Evolutionary conservation across 2,113 vertebrate species (phyloP).

Genomic region (Clarias macrocephalus): DNA sequence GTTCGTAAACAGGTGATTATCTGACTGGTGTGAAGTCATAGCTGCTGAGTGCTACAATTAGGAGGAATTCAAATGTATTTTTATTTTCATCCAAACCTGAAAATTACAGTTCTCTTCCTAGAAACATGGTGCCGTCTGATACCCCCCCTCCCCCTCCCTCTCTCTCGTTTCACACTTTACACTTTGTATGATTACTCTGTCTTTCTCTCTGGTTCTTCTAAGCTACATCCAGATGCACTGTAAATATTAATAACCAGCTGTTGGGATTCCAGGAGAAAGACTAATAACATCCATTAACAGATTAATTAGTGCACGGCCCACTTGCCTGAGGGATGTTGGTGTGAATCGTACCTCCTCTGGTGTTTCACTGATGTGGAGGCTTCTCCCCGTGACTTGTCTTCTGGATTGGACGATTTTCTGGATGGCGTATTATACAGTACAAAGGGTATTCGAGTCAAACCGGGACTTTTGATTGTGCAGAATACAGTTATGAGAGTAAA

Average conservation of each 20-base stretch:
- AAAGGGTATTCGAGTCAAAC: no score
- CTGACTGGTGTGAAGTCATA: background rate
- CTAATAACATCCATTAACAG: constrained; percentile 46
- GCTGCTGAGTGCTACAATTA: background rate
- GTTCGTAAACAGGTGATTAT: background rate
- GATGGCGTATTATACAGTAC: background rate
- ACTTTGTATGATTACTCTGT: background rate
- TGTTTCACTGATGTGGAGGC: constrained; percentile 17
- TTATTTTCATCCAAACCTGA: background rate
- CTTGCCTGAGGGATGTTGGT: constrained; percentile 19
- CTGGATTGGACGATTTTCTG: background rate
- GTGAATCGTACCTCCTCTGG: constrained; percentile 13
- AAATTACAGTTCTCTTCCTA: background rate
- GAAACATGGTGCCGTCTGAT: no score
- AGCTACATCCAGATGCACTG: constrained; percentile 7
- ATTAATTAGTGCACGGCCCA: constrained; percentile 48
- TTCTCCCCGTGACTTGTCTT: background rate
- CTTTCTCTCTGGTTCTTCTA: constrained; percentile 8
- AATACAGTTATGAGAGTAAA: no score
- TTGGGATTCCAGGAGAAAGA: constrained; percentile 31
- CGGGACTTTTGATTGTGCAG: no score
- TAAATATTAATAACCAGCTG: constrained; percentile 45
- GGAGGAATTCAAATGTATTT: background rate
- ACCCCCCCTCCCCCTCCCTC: no score
- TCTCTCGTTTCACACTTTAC: background rate